These are phyloP conservation scores for Spermophilus dauricus DNA, from an alignment of 2,113 vertebrate genomes.

Conservation along the genomic window DNA sequence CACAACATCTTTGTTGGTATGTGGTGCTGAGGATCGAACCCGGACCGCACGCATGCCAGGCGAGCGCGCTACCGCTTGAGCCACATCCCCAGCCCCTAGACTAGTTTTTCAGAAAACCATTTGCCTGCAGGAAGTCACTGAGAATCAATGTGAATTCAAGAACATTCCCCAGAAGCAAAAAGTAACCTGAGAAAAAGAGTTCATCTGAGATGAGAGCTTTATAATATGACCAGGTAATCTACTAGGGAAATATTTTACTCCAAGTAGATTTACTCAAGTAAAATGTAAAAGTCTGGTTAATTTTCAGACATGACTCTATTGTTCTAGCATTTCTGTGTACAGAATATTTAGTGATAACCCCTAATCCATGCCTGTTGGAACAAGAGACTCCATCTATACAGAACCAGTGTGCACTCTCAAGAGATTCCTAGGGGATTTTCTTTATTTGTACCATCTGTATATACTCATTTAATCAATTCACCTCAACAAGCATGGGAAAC, in stretches of 20 bases:
- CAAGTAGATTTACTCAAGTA: neutral
- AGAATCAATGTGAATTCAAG: slow-evolving; percentile 29
- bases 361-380: neutral
- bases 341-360: neutral
- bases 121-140: neutral
- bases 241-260: neutral
- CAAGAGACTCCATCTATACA: neutral
- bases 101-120: neutral
- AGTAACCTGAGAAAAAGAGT: neutral
- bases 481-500: neutral
- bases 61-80: no score
- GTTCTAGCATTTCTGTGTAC: neutral
- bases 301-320: neutral
- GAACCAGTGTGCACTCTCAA: neutral
- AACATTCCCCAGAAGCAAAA: neutral
- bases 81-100: no score
- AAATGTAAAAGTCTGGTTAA: neutral
- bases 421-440: neutral
- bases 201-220: neutral
- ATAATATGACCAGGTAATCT: neutral
- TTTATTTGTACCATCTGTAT: neutral
- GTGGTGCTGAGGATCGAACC: no score
- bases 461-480: neutral
- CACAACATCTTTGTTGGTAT: no score
- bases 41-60: no score